Evolutionary conservation across 2,113 vertebrate genomes (phyloP).

Genomic region (Tursiops truncatus): DNA sequence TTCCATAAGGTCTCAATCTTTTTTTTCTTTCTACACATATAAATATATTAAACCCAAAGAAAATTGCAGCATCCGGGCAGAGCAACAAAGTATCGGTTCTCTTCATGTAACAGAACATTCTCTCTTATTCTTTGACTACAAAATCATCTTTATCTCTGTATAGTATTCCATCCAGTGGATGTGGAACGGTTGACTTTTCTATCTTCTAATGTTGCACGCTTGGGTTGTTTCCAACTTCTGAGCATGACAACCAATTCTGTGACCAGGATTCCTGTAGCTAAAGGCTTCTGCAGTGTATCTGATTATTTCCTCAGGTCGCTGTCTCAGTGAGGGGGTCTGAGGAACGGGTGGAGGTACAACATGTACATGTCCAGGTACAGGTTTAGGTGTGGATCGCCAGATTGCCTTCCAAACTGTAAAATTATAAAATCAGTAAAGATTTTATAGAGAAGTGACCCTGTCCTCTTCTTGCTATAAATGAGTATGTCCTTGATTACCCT

Average conservation of each 20-base stretch:
- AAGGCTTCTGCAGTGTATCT: background rate
- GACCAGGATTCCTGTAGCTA: background rate
- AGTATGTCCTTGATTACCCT: no score
- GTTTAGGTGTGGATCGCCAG: fast-evolving
- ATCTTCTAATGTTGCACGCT: background rate
- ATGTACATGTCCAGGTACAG: no score
- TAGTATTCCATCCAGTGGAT: fast-evolving
- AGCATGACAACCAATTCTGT: background rate
- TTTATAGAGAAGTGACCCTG: fast-evolving
- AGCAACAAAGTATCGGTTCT: background rate
- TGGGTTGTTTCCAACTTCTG: background rate
- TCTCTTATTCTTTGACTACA: background rate
- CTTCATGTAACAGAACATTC: background rate
- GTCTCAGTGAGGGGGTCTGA: background rate
- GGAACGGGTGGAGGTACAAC: fast-evolving
- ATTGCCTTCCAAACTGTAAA: no score
- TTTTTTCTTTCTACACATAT: background rate
- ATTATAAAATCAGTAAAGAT: no score
- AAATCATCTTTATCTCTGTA: background rate
- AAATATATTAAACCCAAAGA: background rate
- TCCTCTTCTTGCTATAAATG: fast-evolving
- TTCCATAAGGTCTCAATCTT: background rate
- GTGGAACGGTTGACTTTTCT: background rate
- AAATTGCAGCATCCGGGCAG: background rate
- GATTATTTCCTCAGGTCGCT: fast-evolving